phyloP scores from a whole-genome alignment of 2,888 invertebrate species.

The Ligdia adustata region DNA sequence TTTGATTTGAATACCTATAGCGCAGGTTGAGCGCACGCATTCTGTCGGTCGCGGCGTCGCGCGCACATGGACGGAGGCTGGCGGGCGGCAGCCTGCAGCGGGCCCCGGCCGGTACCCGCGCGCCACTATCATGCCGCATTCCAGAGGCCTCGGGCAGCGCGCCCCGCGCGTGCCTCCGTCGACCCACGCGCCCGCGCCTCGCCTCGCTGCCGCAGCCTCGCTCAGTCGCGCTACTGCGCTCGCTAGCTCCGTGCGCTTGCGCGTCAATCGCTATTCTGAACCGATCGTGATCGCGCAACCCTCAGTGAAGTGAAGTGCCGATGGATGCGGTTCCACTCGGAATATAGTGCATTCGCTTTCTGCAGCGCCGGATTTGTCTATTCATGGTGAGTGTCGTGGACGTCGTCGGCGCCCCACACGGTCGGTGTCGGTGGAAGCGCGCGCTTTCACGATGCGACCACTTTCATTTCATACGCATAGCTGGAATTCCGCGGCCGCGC shows the following conservation, averaged over 20 bases:
- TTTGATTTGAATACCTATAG: conserved; percentile 60
- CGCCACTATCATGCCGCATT: conserved; percentile 75
- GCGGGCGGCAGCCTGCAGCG: conserved; percentile 53
- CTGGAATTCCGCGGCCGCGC: conserved; percentile 78
- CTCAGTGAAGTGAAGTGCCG: conserved; percentile 77
- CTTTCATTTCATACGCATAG: conserved; percentile 84
- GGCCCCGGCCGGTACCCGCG: conserved; percentile 62
- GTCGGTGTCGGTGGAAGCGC: conserved; percentile 70
- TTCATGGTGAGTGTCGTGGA: conserved; percentile 75
- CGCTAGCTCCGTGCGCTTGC: conserved; percentile 60
- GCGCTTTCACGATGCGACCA: conserved; percentile 83
- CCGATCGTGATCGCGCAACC: conserved; percentile 59
- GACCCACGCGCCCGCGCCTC: conserved; percentile 89
- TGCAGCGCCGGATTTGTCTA: conserved; percentile 74
- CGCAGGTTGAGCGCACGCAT: conserved; percentile 64
- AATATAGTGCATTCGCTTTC: conserved; percentile 65
- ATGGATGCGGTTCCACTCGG: conserved; percentile 76
- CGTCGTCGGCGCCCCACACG: conserved; percentile 51
- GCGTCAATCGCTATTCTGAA: conserved; percentile 48
- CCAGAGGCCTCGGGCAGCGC: conserved; percentile 79
- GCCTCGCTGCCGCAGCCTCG: conserved; percentile 47
- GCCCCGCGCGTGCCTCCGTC: conserved; percentile 84
- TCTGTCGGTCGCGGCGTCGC: conserved; percentile 40
- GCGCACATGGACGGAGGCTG: conserved; percentile 22
- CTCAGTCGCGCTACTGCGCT: conserved; percentile 74